Evolutionary conservation across 2,888 invertebrate species (phyloP).

Genomic region (Hesperia comma): DNA sequence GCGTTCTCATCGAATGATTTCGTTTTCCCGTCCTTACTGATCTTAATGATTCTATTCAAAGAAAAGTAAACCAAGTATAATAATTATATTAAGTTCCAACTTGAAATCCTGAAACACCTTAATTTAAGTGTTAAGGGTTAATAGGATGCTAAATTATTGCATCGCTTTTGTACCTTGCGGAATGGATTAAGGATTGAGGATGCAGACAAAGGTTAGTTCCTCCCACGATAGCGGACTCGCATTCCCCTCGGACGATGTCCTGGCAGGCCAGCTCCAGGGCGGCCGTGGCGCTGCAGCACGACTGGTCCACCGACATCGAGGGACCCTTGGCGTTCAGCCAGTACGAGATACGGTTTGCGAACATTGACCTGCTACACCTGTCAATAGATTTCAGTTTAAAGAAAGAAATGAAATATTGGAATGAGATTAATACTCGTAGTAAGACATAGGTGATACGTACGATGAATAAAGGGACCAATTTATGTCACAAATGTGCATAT

Average conservation of each 20-base stretch:
- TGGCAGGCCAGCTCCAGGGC: constrained; percentile 56
- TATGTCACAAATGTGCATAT: too few species aligned
- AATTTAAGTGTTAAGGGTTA: too few species aligned
- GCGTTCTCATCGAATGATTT: constrained; percentile 93
- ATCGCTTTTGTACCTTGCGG: constrained; percentile 31
- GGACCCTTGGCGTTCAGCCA: constrained; percentile 63
- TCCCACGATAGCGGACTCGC: constrained; percentile 83
- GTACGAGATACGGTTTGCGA: constrained; percentile 63
- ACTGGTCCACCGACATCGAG: constrained; percentile 54
- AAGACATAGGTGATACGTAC: too few species aligned
- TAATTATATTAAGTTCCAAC: too few species aligned
- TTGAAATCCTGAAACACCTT: too few species aligned
- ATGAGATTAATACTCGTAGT: not conserved
- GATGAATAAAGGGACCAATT: too few species aligned
- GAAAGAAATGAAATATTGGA: too few species aligned
- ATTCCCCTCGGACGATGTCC: constrained; percentile 56
- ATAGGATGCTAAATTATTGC: too few species aligned
- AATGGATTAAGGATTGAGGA: constrained; percentile 58
- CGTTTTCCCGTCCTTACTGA: constrained; percentile 92
- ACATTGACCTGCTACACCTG: constrained; percentile 57
- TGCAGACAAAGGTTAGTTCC: constrained; percentile 81
- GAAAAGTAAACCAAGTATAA: too few species aligned
- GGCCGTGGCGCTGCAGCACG: constrained; percentile 53
- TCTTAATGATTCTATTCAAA: constrained; percentile 57
- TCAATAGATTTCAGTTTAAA: too few species aligned